phyloP scores from a whole-genome alignment of 2,113 vertebrate species.

The Lepidothrix coronata region DNA sequence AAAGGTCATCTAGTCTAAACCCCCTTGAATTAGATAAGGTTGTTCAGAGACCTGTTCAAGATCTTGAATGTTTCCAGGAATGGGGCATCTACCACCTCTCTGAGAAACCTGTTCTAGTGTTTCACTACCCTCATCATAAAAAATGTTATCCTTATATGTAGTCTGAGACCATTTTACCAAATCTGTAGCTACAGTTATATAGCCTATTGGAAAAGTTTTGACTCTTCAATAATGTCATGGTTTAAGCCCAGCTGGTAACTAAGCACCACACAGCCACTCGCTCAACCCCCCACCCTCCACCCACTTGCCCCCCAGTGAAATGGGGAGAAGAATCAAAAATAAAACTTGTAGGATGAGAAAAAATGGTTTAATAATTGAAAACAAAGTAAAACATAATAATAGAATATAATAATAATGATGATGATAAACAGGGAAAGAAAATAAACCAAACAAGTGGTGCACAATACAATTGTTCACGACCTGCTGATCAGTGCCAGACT shows the following conservation, averaged over 20 bases:
- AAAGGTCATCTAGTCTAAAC: background rate
- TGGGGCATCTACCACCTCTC: background rate
- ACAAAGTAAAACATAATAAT: background rate
- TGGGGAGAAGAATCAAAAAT: background rate
- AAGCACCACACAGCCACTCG: background rate
- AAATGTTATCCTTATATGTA: background rate
- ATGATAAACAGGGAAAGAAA: background rate
- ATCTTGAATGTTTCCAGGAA: background rate
- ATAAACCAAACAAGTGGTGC: background rate
- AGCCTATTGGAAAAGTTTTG: background rate
- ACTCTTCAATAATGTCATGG: background rate
- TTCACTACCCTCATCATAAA: background rate
- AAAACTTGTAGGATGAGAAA: background rate
- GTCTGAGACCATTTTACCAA: background rate
- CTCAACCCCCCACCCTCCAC: background rate
- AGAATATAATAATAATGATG: background rate
- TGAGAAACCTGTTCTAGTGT: background rate
- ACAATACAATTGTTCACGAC: background rate
- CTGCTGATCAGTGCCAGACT: background rate
- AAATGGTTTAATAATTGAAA: background rate
- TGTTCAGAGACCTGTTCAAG: background rate
- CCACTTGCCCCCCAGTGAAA: background rate
- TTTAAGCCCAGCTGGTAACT: background rate
- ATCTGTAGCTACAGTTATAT: background rate
- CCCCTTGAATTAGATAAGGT: background rate